Conservation (phyloP, 1,140 invertebrate genomes). For the Drosophila gunungcola region DNA sequence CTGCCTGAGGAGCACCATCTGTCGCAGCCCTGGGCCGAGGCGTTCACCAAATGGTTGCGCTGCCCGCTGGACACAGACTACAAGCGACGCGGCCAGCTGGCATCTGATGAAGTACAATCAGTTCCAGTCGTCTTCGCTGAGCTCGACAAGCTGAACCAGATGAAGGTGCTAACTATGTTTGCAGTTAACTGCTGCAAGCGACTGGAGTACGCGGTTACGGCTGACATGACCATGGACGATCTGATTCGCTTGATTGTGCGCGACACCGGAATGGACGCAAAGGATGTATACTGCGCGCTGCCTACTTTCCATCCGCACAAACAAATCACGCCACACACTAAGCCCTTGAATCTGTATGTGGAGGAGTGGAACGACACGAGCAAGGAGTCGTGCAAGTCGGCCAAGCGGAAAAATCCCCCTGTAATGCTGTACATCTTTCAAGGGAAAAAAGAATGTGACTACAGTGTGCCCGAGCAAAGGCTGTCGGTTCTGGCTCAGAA, state of each 20-base stretch:
- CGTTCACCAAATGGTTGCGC: constrained; percentile 89
- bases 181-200: constrained; percentile 86
- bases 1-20: constrained; percentile 86
- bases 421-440: constrained; percentile 67
- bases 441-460: constrained; percentile 1
- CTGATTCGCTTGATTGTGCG: constrained; percentile 21
- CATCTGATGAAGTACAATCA: constrained; percentile 82
- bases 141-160: constrained; percentile 85
- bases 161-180: constrained; percentile 88
- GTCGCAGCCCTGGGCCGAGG: constrained; percentile 85
- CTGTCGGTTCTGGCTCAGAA: constrained; percentile 18
- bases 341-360: constrained; percentile 65
- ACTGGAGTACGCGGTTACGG: constrained; percentile 87
- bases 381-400: constrained; percentile 13
- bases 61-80: constrained; percentile 90
- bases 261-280: constrained; percentile 32
- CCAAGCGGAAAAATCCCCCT: constrained; percentile 30
- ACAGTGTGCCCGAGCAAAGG: constrained; percentile 2
- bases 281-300: constrained; percentile 30
- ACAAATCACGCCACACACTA: constrained; percentile 12
- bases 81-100: constrained; percentile 86
- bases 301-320: constrained; percentile 64
- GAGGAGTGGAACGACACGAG: constrained; percentile 62
- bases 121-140: constrained; percentile 85
- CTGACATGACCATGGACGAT: constrained; percentile 74